Base-by-base conservation (phyloP, 2,797 vertebrate genomes). In the Syngnathus rostellatus region DNA sequence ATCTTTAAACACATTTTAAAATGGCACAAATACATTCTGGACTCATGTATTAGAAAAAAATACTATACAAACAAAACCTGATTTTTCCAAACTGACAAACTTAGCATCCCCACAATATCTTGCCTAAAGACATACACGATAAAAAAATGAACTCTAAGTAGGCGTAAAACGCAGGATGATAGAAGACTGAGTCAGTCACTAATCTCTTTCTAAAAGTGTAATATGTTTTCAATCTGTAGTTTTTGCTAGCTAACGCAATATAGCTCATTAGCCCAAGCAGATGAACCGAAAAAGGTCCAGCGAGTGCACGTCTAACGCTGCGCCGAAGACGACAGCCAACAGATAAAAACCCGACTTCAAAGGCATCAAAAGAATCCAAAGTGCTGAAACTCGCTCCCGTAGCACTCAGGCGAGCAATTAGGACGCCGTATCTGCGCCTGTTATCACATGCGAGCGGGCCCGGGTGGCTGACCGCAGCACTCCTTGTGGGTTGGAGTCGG, bases 261-360 rank as follows among this genome's bases (percentile, higher is more conserved):
- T 0, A 31, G 31, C 54, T 57, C 25, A 31, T 57, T 14, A 54
- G 53, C 11, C 21, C 21, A 8, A 12, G 14, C 54, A 41, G 86
- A 80, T 82, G 82, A 72, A 75, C 83, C 84, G 81, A 87, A 85
- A 88, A 83, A 88, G 84, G 60, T 14, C 39, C 85, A 81, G 25
- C 17, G 62, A 54, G 85, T 76, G 82, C 72, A 75, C 84, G 73
- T 86, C 85, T 81, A 80, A 75, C 82, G 80, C 77, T 72, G 77
- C 86, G 88, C 83, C 80, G 86, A 89, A 91, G 88, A 91, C 88
- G 88, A 90, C 83, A 87, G 87, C 89, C 88, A 86, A 88, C 87
- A 89, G 88, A 87, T 88, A 89, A 88, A 92, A 55, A 92, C 45
- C 61, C 60, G 4, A 85, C 89, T 91, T 92, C 90, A 92, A 91